Evolutionary conservation across 2,888 invertebrate genomes (phyloP).

Genomic region (Tipula lateralis): DNA sequence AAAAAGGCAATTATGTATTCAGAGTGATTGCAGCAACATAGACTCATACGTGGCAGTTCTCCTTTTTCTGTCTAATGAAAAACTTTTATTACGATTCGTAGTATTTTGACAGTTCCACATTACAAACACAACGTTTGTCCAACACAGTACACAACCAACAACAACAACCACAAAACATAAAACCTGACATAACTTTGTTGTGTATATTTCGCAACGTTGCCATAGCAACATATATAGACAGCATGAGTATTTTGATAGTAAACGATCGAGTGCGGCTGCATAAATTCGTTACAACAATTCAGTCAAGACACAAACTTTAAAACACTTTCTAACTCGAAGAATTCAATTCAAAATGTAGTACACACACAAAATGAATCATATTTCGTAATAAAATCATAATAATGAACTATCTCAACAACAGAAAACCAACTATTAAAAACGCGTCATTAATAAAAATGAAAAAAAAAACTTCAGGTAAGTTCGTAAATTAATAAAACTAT

Average conservation of each 20-base stretch:
- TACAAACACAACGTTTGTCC: no score
- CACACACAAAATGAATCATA: neutral
- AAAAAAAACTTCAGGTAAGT: neutral
- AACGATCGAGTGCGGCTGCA: neutral
- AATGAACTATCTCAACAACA: neutral
- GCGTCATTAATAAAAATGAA: neutral
- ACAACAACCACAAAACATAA: neutral
- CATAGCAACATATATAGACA: neutral
- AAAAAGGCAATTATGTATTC: no score
- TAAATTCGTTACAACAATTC: neutral
- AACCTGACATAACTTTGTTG: neutral
- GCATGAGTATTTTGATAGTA: neutral
- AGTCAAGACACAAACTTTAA: neutral
- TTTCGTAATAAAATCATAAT: conserved; percentile 2
- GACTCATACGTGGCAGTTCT: no score
- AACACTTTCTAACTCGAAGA: neutral
- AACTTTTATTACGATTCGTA: no score
- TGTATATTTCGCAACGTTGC: neutral
- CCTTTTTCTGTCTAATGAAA: no score
- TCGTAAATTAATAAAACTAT: neutral
- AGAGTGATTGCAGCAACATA: no score
- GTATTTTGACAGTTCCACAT: no score
- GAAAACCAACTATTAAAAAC: neutral
- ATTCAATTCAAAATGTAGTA: neutral
- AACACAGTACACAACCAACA: neutral